These are phyloP conservation scores for Eufriesea mexicana DNA, from an alignment of 1,140 invertebrate species.

Conservation along the genomic window DNA sequence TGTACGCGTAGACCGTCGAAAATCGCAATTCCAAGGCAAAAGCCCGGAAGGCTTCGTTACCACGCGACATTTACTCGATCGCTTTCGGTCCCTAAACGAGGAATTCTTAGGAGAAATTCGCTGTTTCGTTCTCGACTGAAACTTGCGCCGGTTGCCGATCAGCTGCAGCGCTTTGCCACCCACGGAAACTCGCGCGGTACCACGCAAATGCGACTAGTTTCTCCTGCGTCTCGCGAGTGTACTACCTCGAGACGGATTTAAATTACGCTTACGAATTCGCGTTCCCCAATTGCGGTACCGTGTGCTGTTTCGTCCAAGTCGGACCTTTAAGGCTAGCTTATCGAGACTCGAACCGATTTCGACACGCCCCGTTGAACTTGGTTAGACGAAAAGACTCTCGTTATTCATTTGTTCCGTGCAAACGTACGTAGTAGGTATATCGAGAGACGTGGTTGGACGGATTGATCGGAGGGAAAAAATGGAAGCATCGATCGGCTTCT, in stretches of 20 bases:
- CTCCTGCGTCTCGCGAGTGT: neutral
- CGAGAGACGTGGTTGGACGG: too few species aligned
- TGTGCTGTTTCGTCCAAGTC: neutral
- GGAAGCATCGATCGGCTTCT: neutral
- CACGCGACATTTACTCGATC: neutral
- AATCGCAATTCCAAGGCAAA: neutral
- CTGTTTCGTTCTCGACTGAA: conserved; percentile 6
- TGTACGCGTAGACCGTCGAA: too few species aligned
- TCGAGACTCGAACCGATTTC: neutral
- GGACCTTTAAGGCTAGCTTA: neutral
- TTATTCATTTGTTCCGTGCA: neutral
- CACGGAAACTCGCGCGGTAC: conserved; percentile 2
- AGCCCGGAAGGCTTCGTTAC: neutral
- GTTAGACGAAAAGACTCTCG: neutral
- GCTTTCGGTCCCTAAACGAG: neutral
- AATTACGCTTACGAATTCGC: conserved; percentile 47
- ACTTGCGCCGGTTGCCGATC: conserved; percentile 5
- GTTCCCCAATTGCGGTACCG: conserved; percentile 5
- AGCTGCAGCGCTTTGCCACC: conserved; percentile 9
- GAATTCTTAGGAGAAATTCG: neutral
- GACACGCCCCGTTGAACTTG: neutral
- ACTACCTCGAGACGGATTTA: neutral
- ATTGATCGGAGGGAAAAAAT: too few species aligned
- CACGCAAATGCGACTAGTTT: conserved; percentile 1
- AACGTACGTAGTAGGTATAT: neutral